phyloP scores from a whole-genome alignment of 2,888 invertebrate species.

The Callosobruchus maculatus region DNA sequence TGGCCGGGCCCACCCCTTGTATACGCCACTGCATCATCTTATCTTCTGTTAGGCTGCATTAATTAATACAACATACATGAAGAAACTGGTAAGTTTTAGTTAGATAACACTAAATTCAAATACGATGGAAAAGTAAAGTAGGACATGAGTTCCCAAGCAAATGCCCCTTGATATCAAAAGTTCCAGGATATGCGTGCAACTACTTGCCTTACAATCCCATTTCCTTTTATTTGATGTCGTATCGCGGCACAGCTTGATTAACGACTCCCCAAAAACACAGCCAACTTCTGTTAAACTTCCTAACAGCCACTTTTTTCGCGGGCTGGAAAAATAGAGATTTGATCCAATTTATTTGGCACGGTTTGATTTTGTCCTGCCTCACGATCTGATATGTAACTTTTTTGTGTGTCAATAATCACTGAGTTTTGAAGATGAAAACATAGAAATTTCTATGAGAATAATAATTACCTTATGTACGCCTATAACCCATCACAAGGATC shows the following conservation, averaged over 20 bases:
- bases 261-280: neutral
- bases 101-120: neutral
- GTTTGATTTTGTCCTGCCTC: neutral
- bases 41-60: too few relatives aligned
- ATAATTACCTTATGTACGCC: too few relatives aligned
- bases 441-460: too few relatives aligned
- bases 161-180: neutral
- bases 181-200: neutral
- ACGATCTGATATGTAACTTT: neutral
- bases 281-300: neutral
- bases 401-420: too few relatives aligned
- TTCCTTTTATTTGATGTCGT: neutral
- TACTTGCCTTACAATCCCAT: neutral
- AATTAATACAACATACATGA: too few relatives aligned
- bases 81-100: too few relatives aligned
- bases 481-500: too few relatives aligned
- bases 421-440: too few relatives aligned
- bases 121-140: neutral
- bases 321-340: neutral
- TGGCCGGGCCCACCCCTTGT: too few relatives aligned
- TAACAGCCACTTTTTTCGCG: neutral
- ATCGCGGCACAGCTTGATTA: neutral
- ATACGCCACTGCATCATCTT: too few relatives aligned
- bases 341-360: neutral
- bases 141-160: neutral